Conservation (phyloP, 2,113 vertebrate species). For the Melanotaenia duboulayi region DNA sequence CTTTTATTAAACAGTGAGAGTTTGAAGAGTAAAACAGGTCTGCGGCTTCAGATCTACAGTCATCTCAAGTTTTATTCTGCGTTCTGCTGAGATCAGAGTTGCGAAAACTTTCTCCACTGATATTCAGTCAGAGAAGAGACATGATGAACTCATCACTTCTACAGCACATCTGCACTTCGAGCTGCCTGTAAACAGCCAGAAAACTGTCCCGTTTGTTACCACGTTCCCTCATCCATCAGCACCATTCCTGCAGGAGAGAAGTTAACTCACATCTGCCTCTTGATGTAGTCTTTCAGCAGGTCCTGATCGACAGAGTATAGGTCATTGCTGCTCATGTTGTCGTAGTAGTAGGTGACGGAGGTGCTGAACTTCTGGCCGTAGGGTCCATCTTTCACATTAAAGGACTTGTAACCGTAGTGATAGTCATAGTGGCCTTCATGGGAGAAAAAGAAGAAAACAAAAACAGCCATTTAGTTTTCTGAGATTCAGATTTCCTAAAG, state of each 20-base stretch:
- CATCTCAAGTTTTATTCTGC: too few species aligned
- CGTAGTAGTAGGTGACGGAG: slow-evolving; percentile 97
- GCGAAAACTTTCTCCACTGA: slow-evolving; percentile 46
- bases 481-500: not conserved
- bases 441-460: not conserved
- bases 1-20: too few species aligned
- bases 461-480: not conserved
- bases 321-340: slow-evolving; percentile 96
- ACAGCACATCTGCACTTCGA: slow-evolving; percentile 18
- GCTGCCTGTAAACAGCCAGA: too few species aligned
- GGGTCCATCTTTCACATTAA: slow-evolving; percentile 88
- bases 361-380: slow-evolving; percentile 89
- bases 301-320: slow-evolving; percentile 94
- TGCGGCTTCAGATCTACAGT: too few species aligned
- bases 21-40: too few species aligned
- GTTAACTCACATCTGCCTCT: slow-evolving; percentile 94
- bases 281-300: slow-evolving; percentile 98
- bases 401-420: slow-evolving; percentile 92
- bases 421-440: slow-evolving; percentile 92
- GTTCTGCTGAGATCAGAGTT: slow-evolving; percentile 67
- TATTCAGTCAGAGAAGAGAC: slow-evolving; percentile 74
- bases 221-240: too few species aligned
- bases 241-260: not conserved
- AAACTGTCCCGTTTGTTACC: too few species aligned
- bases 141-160: slow-evolving; percentile 71